A percentile compares a stretch with the other conserved stretches of the same genome.
These are phyloP conservation scores for Papilio dardanus DNA, from an alignment of 1,140 invertebrate species.

Conservation along the genomic window DNA sequence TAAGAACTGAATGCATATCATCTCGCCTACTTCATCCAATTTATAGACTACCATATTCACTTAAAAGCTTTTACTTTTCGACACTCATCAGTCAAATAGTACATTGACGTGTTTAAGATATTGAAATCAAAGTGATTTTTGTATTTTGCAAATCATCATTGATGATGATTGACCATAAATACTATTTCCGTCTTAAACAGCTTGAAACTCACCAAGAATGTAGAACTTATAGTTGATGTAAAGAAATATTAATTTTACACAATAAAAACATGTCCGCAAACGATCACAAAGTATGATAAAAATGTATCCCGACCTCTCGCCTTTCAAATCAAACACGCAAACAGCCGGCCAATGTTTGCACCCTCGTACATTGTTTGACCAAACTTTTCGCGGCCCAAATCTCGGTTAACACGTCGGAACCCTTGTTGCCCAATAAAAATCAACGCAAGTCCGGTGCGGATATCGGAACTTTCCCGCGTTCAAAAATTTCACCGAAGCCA, in stretches of 20 bases:
- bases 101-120: no score
- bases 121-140: no score
- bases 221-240: neutral
- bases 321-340: constrained; percentile 56
- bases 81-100: no score
- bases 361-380: constrained; percentile 61
- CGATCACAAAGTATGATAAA: constrained; percentile 43
- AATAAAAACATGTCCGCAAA: neutral
- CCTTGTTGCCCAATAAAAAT: constrained; percentile 77
- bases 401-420: constrained; percentile 58
- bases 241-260: neutral
- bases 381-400: constrained; percentile 61
- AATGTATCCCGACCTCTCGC: constrained; percentile 49
- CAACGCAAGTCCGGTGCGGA: constrained; percentile 72
- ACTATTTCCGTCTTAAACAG: no score
- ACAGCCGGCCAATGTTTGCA: constrained; percentile 50
- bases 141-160: no score
- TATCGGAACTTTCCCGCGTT: constrained; percentile 72
- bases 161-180: no score
- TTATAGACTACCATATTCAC: constrained; percentile 7
- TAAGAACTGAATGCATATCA: constrained; percentile 6
- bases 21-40: neutral
- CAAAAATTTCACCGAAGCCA: constrained; percentile 58
- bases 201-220: neutral
- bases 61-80: neutral